phyloP scores from a whole-genome alignment of 2,113 vertebrate genomes.

The Nicator chloris region DNA sequence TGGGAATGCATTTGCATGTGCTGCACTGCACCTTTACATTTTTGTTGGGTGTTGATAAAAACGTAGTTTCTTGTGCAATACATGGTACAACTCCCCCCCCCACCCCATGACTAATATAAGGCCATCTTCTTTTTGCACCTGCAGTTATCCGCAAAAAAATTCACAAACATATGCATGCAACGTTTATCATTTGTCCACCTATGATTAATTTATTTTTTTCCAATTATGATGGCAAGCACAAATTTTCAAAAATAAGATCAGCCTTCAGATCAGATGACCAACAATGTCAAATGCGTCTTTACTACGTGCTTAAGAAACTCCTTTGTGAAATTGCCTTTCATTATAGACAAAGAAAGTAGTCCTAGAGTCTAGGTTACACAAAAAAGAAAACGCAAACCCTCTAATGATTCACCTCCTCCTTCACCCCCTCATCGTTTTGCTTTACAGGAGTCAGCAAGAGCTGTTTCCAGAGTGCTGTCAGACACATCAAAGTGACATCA shows the following conservation, averaged over 20 bases:
- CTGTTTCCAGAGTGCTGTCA: background rate
- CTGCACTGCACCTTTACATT: background rate
- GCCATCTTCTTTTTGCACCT: background rate
- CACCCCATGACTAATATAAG: background rate
- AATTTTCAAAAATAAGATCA: background rate
- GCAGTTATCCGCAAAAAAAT: background rate
- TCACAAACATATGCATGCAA: background rate
- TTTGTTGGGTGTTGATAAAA: background rate
- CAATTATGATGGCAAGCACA: background rate
- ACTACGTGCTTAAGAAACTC: background rate
- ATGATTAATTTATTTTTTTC: background rate
- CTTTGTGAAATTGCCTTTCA: background rate
- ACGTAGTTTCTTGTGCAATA: background rate
- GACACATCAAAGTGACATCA: background rate
- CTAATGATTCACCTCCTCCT: background rate
- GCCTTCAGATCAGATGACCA: background rate
- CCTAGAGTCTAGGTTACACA: background rate
- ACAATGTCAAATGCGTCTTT: fast-evolving
- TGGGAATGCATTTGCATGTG: background rate
- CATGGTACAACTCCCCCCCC: fast-evolving
- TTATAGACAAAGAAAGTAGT: background rate
- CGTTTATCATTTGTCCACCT: background rate
- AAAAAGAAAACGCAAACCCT: background rate
- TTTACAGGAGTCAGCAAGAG: background rate
- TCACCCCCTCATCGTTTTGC: background rate